These are phyloP conservation scores for Ptilorrhoa leucosticta DNA, from an alignment of 2,113 vertebrate species.

Conservation along the genomic window DNA sequence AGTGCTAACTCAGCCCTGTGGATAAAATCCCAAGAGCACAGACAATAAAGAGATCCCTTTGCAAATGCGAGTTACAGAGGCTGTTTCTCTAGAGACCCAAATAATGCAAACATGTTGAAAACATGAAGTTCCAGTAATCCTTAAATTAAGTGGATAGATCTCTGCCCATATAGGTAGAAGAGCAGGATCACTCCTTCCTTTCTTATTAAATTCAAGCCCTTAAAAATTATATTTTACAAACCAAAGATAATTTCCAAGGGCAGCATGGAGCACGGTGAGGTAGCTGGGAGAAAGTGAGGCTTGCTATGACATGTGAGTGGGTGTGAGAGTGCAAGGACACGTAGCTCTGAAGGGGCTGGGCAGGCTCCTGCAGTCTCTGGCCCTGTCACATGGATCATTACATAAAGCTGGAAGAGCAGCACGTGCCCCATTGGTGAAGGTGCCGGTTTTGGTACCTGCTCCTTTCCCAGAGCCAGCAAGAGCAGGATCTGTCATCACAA, in stretches of 20 bases:
- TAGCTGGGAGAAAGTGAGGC: neutral
- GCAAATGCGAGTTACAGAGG: neutral
- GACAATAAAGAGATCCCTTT: neutral
- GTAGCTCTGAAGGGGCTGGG: neutral
- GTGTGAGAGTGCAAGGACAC: neutral
- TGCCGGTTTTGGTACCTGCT: neutral
- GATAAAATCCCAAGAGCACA: neutral
- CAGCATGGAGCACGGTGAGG: neutral
- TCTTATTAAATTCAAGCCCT: neutral
- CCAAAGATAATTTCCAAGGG: neutral
- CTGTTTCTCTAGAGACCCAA: neutral
- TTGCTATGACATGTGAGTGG: neutral
- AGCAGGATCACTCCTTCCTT: neutral
- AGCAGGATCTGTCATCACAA: neutral
- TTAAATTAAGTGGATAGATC: neutral
- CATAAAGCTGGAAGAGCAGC: neutral
- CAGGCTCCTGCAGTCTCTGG: neutral
- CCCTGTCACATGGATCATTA: neutral
- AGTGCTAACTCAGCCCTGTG: neutral
- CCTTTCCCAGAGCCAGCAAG: neutral
- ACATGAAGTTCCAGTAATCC: neutral
- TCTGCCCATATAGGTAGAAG: neutral
- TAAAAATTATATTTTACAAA: neutral
- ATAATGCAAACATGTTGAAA: neutral
- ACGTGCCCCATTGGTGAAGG: fast-evolving